phyloP scores from a whole-genome alignment of 1,140 invertebrate genomes.

The Bursaphelenchus mucronatus region DNA sequence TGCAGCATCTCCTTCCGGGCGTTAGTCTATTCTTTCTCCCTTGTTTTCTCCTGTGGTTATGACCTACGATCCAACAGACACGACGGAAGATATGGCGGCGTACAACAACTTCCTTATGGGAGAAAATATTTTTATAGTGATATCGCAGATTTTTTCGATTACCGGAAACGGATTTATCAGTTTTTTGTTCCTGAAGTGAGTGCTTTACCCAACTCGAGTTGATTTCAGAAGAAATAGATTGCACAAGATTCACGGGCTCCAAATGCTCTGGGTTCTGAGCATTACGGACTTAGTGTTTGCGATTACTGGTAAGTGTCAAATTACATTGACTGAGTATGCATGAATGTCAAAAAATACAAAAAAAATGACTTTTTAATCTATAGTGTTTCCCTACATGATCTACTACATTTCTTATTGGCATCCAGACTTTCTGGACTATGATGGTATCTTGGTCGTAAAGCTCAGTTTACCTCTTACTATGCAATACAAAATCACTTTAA shows the following conservation, averaged over 20 bases:
- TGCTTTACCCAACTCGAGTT: slow-evolving; percentile 11
- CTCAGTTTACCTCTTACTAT: slow-evolving; percentile 26
- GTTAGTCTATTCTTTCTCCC: too few relatives aligned
- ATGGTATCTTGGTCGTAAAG: slow-evolving; percentile 33
- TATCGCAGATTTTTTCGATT: slow-evolving; percentile 13
- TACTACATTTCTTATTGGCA: slow-evolving; percentile 34
- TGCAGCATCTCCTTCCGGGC: too few relatives aligned
- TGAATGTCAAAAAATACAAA: slow-evolving; percentile 4
- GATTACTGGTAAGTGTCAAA: slow-evolving; percentile 11
- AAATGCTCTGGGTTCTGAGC: slow-evolving; percentile 25
- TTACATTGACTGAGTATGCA: neutral
- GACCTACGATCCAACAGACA: too few relatives aligned
- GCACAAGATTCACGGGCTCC: slow-evolving; percentile 19
- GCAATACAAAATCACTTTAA: slow-evolving; percentile 39
- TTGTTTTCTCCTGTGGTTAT: too few relatives aligned
- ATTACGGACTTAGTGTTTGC: slow-evolving; percentile 34
- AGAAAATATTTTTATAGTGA: slow-evolving; percentile 22
- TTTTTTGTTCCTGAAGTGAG: slow-evolving; percentile 22
- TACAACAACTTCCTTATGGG: slow-evolving; percentile 14
- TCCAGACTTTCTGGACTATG: slow-evolving; percentile 31
- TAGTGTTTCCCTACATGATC: slow-evolving; percentile 34
- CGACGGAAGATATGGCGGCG: too few relatives aligned
- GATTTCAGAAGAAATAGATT: slow-evolving; percentile 26
- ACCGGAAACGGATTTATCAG: slow-evolving; percentile 30
- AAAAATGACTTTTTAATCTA: slow-evolving; percentile 5